These are phyloP conservation scores for Pangasius larnaudii DNA, from an alignment of 2,797 vertebrate species.

Conservation along the genomic window DNA sequence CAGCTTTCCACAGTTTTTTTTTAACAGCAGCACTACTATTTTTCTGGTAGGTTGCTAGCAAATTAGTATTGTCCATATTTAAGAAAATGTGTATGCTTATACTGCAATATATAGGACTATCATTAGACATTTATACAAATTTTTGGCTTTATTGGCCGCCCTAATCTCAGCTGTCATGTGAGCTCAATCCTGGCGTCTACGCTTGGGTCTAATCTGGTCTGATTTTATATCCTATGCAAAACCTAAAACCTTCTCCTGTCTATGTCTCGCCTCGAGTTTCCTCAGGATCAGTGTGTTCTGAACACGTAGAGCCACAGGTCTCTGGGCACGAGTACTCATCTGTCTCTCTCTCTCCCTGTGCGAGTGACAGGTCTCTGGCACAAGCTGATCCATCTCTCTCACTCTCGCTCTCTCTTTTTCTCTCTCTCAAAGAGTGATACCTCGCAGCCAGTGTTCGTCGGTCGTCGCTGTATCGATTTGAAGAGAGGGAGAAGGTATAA, in stretches of 20 bases:
- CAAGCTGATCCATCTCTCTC: constrained; percentile 34
- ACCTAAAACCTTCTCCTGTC: constrained; percentile 12
- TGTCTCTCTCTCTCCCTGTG: constrained; percentile 22
- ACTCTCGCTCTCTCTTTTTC: neutral
- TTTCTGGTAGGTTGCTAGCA: neutral
- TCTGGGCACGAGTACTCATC: constrained; percentile 41
- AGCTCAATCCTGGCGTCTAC: neutral
- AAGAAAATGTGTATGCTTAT: too few species aligned
- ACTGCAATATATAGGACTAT: neutral
- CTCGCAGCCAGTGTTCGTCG: constrained; percentile 59
- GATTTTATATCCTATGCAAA: constrained; percentile 13
- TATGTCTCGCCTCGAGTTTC: constrained; percentile 12
- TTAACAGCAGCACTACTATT: neutral
- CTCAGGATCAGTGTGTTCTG: constrained; percentile 11
- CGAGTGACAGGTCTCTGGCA: constrained; percentile 41
- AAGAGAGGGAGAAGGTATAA: constrained; percentile 61
- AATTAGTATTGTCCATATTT: neutral
- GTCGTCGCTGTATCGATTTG: constrained; percentile 62
- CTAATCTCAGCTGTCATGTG: neutral
- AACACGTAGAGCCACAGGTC: constrained; percentile 27
- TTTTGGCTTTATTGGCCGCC: neutral
- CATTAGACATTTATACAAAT: neutral
- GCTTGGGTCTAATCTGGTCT: neutral
- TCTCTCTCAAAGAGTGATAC: constrained; percentile 55
- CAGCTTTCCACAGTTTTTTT: neutral